These are phyloP conservation scores for Crotalus tigris DNA, from an alignment of 2,113 vertebrate species.

Conservation along the genomic window DNA sequence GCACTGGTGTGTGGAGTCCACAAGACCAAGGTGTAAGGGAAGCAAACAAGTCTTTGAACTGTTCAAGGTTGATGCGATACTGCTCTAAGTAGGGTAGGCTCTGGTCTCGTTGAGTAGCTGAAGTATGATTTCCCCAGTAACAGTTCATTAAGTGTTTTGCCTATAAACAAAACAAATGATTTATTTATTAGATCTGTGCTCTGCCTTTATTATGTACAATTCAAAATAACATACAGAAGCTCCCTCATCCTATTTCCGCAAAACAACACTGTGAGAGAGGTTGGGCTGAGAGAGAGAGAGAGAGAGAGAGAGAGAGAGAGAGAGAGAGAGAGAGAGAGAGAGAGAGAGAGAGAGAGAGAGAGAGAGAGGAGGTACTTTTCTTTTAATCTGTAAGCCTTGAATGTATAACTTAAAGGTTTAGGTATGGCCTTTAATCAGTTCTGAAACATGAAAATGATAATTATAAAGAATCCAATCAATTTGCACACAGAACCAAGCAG, in stretches of 20 bases:
- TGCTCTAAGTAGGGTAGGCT: slow-evolving; percentile 96
- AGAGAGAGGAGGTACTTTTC: not conserved
- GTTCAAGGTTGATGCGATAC: slow-evolving; percentile 86
- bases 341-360: not conserved
- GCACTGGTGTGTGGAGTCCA: slow-evolving; percentile 75
- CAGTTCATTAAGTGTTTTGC: slow-evolving; percentile 91
- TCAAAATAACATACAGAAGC: not conserved
- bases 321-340: too few species aligned
- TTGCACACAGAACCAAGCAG: not conserved
- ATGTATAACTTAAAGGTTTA: not conserved
- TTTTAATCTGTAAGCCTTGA: not conserved
- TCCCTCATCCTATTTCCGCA: not conserved
- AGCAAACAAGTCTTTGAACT: slow-evolving; percentile 85
- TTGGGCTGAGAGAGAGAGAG: not conserved
- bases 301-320: too few species aligned
- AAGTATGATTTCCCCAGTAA: slow-evolving; percentile 86
- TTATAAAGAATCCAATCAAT: not conserved
- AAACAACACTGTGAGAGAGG: not conserved
- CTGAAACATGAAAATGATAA: not conserved
- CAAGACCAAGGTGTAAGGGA: slow-evolving; percentile 86
- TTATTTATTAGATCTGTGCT: not conserved
- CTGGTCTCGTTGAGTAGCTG: slow-evolving; percentile 82
- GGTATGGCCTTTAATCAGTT: not conserved
- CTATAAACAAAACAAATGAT: slow-evolving; percentile 62
- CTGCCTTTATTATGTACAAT: not conserved